Conservation (phyloP, 2,113 vertebrate genomes). For the Sigmodon hispidus region DNA sequence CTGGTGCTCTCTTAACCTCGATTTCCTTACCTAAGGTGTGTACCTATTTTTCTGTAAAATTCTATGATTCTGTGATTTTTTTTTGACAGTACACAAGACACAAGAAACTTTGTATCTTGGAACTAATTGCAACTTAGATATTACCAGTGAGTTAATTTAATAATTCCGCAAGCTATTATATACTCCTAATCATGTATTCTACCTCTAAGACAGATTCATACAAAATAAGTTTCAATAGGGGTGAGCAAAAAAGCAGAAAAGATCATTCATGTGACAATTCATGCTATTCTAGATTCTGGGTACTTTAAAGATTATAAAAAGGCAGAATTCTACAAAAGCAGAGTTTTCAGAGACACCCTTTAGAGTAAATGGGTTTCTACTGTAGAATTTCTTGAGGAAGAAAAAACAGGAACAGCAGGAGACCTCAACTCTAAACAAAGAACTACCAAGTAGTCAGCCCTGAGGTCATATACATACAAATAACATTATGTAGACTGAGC, state of each 20-base stretch:
- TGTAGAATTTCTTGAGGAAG: not conserved
- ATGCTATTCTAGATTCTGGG: not conserved
- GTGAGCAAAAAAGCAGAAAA: conserved; percentile 25
- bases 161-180: conserved; percentile 35
- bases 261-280: conserved; percentile 36
- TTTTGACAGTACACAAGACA: conserved; percentile 35
- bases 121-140: conserved; percentile 35
- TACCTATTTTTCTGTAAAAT: not conserved
- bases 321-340: not conserved
- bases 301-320: conserved; percentile 53
- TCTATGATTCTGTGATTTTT: not conserved
- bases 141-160: conserved; percentile 12
- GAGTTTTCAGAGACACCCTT: conserved; percentile 18
- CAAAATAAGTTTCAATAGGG: conserved; percentile 7
- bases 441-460: not conserved
- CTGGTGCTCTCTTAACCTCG: not conserved
- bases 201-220: not conserved
- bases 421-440: not conserved
- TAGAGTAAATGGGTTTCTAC: not conserved
- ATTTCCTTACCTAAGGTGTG: not conserved
- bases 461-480: not conserved
- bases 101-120: conserved; percentile 27
- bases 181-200: not conserved
- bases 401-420: not conserved
- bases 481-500: not conserved